A percentile compares a stretch with the other conserved stretches of the same genome.
phyloP scores from a whole-genome alignment of 2,888 invertebrate species.

The Lymantria dispar region DNA sequence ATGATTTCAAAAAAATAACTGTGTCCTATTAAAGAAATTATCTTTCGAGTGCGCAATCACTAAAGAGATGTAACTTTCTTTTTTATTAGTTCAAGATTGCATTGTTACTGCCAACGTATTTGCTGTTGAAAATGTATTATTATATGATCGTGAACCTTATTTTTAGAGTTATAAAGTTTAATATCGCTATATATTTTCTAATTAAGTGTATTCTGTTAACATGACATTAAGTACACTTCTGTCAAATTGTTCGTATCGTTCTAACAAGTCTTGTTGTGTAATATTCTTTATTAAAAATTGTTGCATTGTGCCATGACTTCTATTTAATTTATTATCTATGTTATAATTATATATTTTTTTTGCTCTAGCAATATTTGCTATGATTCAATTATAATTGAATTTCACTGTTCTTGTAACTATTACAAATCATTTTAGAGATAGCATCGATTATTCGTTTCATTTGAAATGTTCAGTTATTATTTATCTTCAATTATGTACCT shows the following conservation, averaged over 20 bases:
- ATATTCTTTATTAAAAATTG: slow-evolving; percentile 48
- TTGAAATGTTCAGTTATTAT: not conserved
- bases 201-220: slow-evolving; percentile 11
- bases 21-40: not conserved
- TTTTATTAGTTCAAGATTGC: slow-evolving; percentile 54
- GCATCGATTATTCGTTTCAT: not conserved
- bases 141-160: slow-evolving; percentile 15
- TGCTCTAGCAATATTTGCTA: slow-evolving; percentile 8
- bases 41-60: slow-evolving; percentile 46
- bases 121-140: not conserved
- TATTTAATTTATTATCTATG: slow-evolving; percentile 33
- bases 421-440: slow-evolving; percentile 13
- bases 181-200: slow-evolving; percentile 5
- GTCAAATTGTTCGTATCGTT: slow-evolving; percentile 47
- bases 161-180: slow-evolving; percentile 11
- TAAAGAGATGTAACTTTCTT: slow-evolving; percentile 48
- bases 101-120: slow-evolving; percentile 24
- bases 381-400: slow-evolving; percentile 1
- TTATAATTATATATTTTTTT: slow-evolving; percentile 19
- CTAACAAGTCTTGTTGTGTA: slow-evolving; percentile 46
- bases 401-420: slow-evolving; percentile 8
- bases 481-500: not conserved
- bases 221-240: slow-evolving; percentile 55
- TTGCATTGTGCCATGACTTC: slow-evolving; percentile 21
- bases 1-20: too few relatives aligned